Conservation (phyloP, 2,113 vertebrate species). For the Pterocles orientalis region DNA sequence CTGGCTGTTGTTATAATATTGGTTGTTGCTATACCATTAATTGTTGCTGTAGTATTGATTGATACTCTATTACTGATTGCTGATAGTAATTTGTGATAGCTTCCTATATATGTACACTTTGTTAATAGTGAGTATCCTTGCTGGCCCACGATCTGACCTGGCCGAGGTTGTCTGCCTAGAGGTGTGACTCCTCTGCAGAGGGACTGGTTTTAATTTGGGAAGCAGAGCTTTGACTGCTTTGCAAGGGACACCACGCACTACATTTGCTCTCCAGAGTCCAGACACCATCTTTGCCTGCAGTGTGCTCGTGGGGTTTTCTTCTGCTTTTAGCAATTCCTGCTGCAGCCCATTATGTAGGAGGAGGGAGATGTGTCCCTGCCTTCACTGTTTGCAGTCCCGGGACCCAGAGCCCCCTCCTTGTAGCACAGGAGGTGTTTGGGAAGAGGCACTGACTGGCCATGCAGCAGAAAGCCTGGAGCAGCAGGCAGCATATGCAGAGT, state of each 20-base stretch:
- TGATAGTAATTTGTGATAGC: not conserved
- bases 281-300: not conserved
- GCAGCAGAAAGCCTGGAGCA: not conserved
- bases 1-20: not conserved
- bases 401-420: not conserved
- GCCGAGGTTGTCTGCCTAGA: not conserved
- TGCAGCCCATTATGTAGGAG: not conserved
- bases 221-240: not conserved
- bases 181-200: not conserved
- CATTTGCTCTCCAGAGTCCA: not conserved
- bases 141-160: not conserved
- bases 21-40: not conserved
- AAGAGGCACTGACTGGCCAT: not conserved
- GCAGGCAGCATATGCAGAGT: not conserved
- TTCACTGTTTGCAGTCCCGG: not conserved
- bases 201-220: not conserved
- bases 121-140: too few relatives aligned
- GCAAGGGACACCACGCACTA: fast-evolving
- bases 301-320: too few relatives aligned
- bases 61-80: not conserved
- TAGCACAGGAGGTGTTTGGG: not conserved
- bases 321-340: not conserved
- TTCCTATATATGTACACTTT: not conserved
- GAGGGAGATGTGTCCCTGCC: fast-evolving
- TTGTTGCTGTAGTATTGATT: not conserved